Percentiles rank a stretch among this genome's conserved stretches.
phyloP scores from a whole-genome alignment of 2,888 invertebrate genomes.

The Pachydiplax longipennis region DNA sequence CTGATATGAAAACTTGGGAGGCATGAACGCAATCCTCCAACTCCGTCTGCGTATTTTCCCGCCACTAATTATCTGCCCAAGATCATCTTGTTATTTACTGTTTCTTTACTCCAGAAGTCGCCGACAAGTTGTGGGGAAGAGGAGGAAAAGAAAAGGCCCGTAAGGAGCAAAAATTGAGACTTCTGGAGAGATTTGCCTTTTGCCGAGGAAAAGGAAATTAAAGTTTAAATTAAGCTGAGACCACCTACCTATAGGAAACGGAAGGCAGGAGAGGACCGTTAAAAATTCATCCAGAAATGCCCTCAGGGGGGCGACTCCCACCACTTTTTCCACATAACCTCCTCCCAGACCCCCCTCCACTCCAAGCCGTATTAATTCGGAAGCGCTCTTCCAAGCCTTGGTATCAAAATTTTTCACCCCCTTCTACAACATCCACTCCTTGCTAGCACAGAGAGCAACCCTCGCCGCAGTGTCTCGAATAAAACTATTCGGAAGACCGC shows the following conservation, averaged over 20 bases:
- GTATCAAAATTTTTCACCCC: neutral
- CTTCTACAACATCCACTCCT: neutral
- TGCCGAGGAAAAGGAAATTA: conserved; percentile 26
- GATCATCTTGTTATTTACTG: neutral
- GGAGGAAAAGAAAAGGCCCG: neutral
- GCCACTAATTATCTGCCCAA: neutral
- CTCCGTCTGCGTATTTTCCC: neutral
- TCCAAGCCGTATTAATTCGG: neutral
- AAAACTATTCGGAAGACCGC: no score
- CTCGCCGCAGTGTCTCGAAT: neutral
- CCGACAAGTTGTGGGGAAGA: neutral
- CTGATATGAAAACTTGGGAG: neutral
- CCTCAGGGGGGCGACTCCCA: neutral
- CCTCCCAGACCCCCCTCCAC: neutral
- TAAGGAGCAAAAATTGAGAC: neutral
- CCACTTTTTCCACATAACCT: neutral
- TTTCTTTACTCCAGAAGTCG: neutral
- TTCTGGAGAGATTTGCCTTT: conserved; percentile 36
- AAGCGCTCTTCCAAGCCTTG: neutral
- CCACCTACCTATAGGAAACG: conserved; percentile 42
- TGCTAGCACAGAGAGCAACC: neutral
- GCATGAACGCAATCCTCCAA: neutral
- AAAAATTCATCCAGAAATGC: conserved; percentile 36
- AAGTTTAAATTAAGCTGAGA: conserved; percentile 41
- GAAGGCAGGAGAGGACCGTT: neutral